Evolutionary conservation across 2,888 invertebrate species (phyloP), one percentile per base, ranked within the genome.

Genomic region (Ectemnius continuus): DNA sequence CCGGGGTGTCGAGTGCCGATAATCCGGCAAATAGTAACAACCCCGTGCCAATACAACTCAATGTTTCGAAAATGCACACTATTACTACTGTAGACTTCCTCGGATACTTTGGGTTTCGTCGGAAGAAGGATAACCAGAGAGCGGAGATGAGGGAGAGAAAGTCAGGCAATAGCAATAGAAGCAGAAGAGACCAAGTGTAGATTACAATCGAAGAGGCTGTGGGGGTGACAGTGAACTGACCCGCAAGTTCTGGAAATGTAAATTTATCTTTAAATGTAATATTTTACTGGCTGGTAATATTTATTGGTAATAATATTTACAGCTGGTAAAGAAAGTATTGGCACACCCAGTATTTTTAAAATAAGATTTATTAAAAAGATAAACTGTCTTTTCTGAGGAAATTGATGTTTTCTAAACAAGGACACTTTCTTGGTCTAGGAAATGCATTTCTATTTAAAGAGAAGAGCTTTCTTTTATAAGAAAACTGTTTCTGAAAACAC

Each of bases 1-100:
- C 95, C 11, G 96, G 92, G 0, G 96, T 95, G 89, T 97, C 96
- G 81, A 97, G 88, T 80, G 95, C 93, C 0, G 98, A 97, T 48
- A 98, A 91, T 58, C 97, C 93, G 47, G 94, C 90, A 79, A 97
- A 95, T 36, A 96, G 93, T 26, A 98, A 92, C 47, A 97, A 89
- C 0, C 95, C 95, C 83, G 96, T 91, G 14, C 98, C 98, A 52
- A 96, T 91, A 0, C 95, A 93, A 86, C 97, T 95, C 14, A 96
- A 91, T 0, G 95, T 94, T 91, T 98, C 98, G 81, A 96, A 93
- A n/a, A 94, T 63, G 65, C 95, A 91, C 87, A 96, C 93, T 81
- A 93, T 87, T 36, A 93, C 77, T 82, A 95, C 93, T 85, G 94
- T 93, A 20, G 87, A 79, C 57, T 89, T 85, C 1, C 90, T 91